These are phyloP conservation scores for Dicranocentrus wangi DNA, from an alignment of 2,888 invertebrate genomes.

Conservation along the genomic window DNA sequence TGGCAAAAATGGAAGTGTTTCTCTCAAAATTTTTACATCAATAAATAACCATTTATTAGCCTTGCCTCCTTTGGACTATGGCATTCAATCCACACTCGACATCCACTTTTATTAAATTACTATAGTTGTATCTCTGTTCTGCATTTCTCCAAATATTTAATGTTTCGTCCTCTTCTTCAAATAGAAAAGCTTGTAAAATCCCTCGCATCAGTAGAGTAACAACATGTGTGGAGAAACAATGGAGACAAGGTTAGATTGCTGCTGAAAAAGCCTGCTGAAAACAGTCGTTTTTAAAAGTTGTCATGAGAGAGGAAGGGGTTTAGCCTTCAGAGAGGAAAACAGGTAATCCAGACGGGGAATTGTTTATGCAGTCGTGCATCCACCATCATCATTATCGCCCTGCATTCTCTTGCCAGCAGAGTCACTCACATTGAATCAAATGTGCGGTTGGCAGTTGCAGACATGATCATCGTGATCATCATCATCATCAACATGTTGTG, in stretches of 20 bases:
- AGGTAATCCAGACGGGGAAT: conserved; percentile 8
- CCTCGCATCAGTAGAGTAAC: background rate
- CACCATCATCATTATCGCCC: too few species aligned
- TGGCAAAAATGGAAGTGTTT: background rate
- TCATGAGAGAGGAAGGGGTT: background rate
- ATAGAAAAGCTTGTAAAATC: background rate
- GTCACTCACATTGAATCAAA: too few species aligned
- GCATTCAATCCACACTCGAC: too few species aligned
- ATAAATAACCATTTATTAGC: background rate
- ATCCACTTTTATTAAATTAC: too few species aligned
- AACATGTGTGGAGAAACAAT: background rate
- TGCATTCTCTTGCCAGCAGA: too few species aligned
- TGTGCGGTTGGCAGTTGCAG: too few species aligned
- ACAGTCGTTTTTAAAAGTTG: background rate
- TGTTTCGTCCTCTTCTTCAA: background rate
- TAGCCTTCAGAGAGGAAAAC: background rate
- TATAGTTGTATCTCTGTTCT: too few species aligned
- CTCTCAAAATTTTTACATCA: background rate
- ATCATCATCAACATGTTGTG: too few species aligned
- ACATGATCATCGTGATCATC: too few species aligned
- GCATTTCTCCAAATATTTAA: too few species aligned
- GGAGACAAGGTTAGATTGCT: background rate
- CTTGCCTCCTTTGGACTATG: background rate
- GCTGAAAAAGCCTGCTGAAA: background rate
- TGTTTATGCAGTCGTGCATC: conserved; percentile 12